Percentiles rank a stretch among this genome's conserved stretches.
Evolutionary conservation across 2,797 vertebrate species (phyloP).

Genomic region (Thripadectes ignobilis): DNA sequence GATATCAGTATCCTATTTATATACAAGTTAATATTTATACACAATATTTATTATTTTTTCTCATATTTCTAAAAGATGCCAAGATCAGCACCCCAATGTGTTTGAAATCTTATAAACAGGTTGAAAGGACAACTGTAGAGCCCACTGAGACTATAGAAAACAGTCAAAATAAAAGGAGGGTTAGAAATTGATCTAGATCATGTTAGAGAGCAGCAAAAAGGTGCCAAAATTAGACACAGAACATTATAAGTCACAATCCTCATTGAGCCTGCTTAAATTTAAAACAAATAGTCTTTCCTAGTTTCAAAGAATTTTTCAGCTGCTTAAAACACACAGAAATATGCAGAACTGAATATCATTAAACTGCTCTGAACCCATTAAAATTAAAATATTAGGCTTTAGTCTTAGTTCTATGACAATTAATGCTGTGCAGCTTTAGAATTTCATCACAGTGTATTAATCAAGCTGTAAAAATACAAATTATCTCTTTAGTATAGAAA

Average conservation of each 20-base stretch:
- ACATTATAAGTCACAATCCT: neutral
- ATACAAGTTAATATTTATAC: neutral
- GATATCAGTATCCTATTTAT: neutral
- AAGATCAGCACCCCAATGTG: neutral
- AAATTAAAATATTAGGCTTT: constrained; percentile 26
- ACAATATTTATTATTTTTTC: neutral
- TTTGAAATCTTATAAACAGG: neutral
- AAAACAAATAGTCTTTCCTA: neutral
- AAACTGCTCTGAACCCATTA: neutral
- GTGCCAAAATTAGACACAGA: neutral
- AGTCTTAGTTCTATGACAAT: neutral
- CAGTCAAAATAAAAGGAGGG: neutral
- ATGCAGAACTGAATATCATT: neutral
- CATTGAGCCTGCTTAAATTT: neutral
- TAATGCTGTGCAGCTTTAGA: constrained; percentile 23
- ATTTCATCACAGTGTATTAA: constrained; percentile 33
- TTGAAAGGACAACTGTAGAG: neutral
- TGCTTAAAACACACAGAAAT: neutral
- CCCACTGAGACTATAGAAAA: neutral
- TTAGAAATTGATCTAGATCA: neutral
- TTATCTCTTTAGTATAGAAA: constrained; percentile 10
- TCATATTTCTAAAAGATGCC: neutral
- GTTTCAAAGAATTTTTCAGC: neutral
- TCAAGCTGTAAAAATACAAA: constrained; percentile 30
- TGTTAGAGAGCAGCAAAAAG: neutral